Evolutionary conservation across 2,113 vertebrate genomes (phyloP).

Genomic region (Promerops cafer): DNA sequence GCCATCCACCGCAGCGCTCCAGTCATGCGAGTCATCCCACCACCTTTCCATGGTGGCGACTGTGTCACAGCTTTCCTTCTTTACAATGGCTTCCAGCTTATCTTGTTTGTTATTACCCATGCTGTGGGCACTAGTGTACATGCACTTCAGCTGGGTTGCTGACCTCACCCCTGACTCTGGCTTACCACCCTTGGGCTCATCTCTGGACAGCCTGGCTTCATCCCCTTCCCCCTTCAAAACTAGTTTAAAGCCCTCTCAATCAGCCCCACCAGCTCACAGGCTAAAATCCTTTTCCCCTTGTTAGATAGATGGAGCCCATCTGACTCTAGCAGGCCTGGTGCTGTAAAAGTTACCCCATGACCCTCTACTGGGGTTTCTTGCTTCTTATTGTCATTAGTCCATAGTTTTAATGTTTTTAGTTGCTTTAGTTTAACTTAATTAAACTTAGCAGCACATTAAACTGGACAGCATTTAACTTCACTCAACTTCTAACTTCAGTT

Average conservation of each 20-base stretch:
- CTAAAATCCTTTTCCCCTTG: not conserved
- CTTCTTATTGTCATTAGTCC: not conserved
- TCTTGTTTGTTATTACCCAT: not conserved
- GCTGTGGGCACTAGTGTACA: not conserved
- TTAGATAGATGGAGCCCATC: not conserved
- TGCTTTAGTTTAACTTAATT: not conserved
- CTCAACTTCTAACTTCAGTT: not conserved
- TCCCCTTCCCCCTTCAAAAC: not conserved
- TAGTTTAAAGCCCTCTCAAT: not conserved
- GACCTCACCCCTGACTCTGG: not conserved
- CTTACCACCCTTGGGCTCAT: not conserved
- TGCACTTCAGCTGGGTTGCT: not conserved
- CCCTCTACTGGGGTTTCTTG: not conserved
- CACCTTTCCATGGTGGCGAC: not conserved
- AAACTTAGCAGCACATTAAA: not conserved
- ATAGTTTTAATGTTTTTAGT: not conserved
- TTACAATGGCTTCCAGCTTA: not conserved
- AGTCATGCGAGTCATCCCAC: not conserved
- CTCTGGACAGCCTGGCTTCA: not conserved
- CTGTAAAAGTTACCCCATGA: not conserved
- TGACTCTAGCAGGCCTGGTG: not conserved
- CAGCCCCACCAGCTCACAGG: not conserved
- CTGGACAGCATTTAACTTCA: not conserved
- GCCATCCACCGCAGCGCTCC: not conserved
- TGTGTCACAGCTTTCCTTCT: not conserved